Evolutionary conservation across 1,140 invertebrate genomes (phyloP), one percentile per base, ranked within the genome.

Genomic region (Helicoverpa armigera): DNA sequence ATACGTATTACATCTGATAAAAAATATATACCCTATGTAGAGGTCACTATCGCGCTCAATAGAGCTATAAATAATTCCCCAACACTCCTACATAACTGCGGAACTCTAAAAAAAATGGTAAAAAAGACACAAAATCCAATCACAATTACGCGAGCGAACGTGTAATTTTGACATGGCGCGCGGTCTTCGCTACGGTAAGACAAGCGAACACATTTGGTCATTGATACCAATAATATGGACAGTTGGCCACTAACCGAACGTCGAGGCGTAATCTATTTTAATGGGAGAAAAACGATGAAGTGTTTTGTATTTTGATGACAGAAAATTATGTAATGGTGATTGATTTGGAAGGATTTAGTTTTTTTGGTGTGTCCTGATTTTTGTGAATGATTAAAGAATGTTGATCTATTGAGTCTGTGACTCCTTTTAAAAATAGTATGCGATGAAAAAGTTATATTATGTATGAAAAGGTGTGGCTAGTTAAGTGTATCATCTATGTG

Each of bases 91-190:
- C 18, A 56, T 4, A 48, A 23, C 51, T 4, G 81, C 53, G 12
- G 86, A 85, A 82, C 86, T 76, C 86, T 79, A 84, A 84, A 88
- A 31, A 61, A 84, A 86, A 83, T 82, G 83, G 86, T 89, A 88
- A 88, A 85, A 85, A 86, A 91, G 89, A 87, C 80, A 88, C 89
- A 88, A 86, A 88, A 89, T 88, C 91, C 90, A 93, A 92, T 93
- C 89, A 89, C 89, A 92, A 92, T 92, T 90, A 93, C 84, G 86
- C 67, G 61, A 84, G 82, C 61, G 67, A 77, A 77, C 73, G 80
- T 87, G 83, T 91, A 89, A 91, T 93, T 90, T 91, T 74, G 80
- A 79, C 23, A 13, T 69, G 76, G 50, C 63, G 18, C 69, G 69
- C 63, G 51, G 50, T 78, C 50, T 1, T 16, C 61, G 23, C 75